phyloP scores from a whole-genome alignment of 2,888 invertebrate species.

The Acrocyrtus sp. region DNA sequence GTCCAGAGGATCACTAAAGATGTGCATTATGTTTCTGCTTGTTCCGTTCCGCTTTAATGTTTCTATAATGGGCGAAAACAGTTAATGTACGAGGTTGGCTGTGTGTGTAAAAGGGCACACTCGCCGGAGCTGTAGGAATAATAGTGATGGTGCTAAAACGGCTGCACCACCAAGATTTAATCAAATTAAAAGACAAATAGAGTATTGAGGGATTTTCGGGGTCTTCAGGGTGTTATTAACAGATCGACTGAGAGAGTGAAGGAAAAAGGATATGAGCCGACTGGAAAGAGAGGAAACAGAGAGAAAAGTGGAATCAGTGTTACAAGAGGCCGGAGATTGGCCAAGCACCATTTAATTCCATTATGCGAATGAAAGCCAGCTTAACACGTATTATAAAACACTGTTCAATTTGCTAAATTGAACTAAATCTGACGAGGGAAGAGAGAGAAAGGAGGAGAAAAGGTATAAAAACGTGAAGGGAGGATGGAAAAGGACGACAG shows the following conservation, averaged over 20 bases:
- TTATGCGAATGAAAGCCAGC: constrained; percentile 64
- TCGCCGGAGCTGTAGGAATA: too few relatives aligned
- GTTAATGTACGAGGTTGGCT: too few relatives aligned
- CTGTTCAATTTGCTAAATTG: constrained; percentile 64
- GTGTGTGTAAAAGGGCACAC: too few relatives aligned
- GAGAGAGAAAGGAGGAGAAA: constrained; percentile 17
- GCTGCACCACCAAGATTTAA: constrained; percentile 57
- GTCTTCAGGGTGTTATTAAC: constrained; percentile 63
- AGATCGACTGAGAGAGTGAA: constrained; percentile 52
- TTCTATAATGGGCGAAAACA: too few relatives aligned
- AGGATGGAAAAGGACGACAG: not conserved
- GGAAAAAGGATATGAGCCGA: not conserved
- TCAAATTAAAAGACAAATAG: constrained; percentile 64
- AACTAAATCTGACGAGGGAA: constrained; percentile 59
- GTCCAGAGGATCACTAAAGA: too few relatives aligned
- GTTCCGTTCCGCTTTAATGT: too few relatives aligned
- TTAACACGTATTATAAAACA: constrained; percentile 64
- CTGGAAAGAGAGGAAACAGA: too few relatives aligned
- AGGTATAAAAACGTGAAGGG: not conserved
- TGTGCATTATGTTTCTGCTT: too few relatives aligned
- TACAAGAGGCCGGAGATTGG: constrained; percentile 61
- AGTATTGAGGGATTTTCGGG: constrained; percentile 63
- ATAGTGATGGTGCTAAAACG: constrained; percentile 38
- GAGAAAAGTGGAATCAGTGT: constrained; percentile 56
- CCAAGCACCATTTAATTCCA: constrained; percentile 64